Evolutionary conservation across 2,113 vertebrate genomes (phyloP), one percentile per base, ranked within the genome.

Genomic region (Eulemur macaco): DNA sequence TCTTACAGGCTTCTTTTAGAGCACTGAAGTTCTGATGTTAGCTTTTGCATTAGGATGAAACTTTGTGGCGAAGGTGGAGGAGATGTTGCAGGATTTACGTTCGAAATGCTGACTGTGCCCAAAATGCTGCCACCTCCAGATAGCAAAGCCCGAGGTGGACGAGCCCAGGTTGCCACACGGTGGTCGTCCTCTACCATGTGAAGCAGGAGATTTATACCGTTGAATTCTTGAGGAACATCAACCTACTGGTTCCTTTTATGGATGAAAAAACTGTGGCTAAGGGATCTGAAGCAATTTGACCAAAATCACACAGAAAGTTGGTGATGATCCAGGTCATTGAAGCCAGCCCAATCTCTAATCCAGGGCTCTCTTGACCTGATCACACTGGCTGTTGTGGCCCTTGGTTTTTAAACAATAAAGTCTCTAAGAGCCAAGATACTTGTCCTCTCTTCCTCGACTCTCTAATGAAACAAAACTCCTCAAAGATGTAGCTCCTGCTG

Each of bases 1-100:
- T 42, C 64, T 66, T 45, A 77, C 6, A 71, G 1, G 6, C 64
- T 91, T 60, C 47, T 92, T 85, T 84, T 86, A 82, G 68, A 91
- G n/a, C 14, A 25, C 1, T 45, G 14, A 54, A 37, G 17, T 77
- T 12, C 7, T 52, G 31, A 8, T 71, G 10, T 37, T 15, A 78
- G 18, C 54, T 73, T 91, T 84, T 69, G 23, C 8, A 25, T 45
- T 73, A 20, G 18, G 34, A 45, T 68, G 64, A 89, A 78, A 83
- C 8, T 71, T 76, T 39, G 31, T 54, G n/a, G 58, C 25, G 23
- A 12, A 76, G 54, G 12, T n/a, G 6, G 64, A 29, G 1, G 13
- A 74, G 42, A 81, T 47, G 7, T 21, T 69, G 47, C 12, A 63
- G 54, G 54, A 63, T 73, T 63, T 39, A 89, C 15, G 39, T 69